Percentiles rank a stretch among this genome's conserved stretches.
phyloP scores from a whole-genome alignment of 2,113 vertebrate genomes.

The Chrysochloris asiatica region DNA sequence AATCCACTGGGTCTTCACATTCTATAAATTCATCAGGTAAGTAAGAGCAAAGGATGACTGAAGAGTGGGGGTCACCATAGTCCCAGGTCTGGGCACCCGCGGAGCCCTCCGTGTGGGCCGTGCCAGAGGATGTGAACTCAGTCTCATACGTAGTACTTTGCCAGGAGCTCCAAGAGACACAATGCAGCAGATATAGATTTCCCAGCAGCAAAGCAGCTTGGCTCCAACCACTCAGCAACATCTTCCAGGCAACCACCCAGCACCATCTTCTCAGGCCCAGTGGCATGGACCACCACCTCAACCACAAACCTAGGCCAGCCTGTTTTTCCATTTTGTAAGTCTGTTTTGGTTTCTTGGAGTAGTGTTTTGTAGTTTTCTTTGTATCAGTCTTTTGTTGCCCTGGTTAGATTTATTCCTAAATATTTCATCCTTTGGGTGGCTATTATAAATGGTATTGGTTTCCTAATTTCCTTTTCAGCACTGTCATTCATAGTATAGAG shows the following conservation, averaged over 20 bases:
- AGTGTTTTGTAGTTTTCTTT: too few relatives aligned
- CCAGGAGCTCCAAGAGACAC: slow-evolving; percentile 88
- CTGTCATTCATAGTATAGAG: too few relatives aligned
- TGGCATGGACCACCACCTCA: neutral
- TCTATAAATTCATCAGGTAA: slow-evolving; percentile 93
- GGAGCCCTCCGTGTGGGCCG: slow-evolving; percentile 49
- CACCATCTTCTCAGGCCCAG: slow-evolving; percentile 75
- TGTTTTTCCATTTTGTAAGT: too few relatives aligned
- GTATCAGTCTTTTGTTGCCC: too few relatives aligned
- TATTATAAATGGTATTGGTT: too few relatives aligned
- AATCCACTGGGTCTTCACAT: slow-evolving; percentile 92
- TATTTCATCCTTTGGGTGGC: too few relatives aligned
- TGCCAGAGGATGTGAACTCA: slow-evolving; percentile 69
- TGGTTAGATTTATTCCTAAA: too few relatives aligned
- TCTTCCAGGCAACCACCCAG: slow-evolving; percentile 83
- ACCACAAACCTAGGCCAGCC: neutral
- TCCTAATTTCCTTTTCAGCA: too few relatives aligned
- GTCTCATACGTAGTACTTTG: slow-evolving; percentile 83
- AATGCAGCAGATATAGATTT: slow-evolving; percentile 88
- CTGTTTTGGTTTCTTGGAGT: too few relatives aligned
- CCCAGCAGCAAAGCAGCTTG: slow-evolving; percentile 90
- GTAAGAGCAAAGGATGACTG: slow-evolving; percentile 90
- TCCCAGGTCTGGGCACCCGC: slow-evolving; percentile 76
- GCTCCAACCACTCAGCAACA: slow-evolving; percentile 91
- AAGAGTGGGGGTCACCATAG: slow-evolving; percentile 88